Evolutionary conservation across 2,888 invertebrate genomes (phyloP), one percentile per base, ranked within the genome.

Genomic region (Ophion obscuratus): DNA sequence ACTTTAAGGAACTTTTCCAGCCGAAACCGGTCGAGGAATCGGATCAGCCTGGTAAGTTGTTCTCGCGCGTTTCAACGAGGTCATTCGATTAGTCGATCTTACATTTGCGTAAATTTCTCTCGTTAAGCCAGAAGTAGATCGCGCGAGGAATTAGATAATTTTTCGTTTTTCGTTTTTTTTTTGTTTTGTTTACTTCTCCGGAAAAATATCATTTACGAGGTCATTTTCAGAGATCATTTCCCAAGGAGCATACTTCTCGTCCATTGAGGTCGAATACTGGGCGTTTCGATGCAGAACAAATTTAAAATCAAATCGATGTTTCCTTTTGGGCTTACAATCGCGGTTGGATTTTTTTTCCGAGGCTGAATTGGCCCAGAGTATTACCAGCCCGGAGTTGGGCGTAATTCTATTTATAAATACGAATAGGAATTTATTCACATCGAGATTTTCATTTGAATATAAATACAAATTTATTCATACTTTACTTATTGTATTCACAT

Each of bases 1-100:
- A 99, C 94, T 99, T 98, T 95, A 98, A 97, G 93, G 97, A 98
- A 91, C 96, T 99, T 78, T 99, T 99, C 94, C 97, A 97, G 85
- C 98, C 98, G 14, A 98, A 98, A 94, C 97, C 96, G 1, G 97
- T 98, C 4, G 96, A 97, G 90, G 97, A 96, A 47, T 96, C 96
- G 67, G 95, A 94, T 90, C 94, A 96, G 88, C 95, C 96, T 90
- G 95, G 96, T 94, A 96, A 96, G 95, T 95, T n/a, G 20, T 61
- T 20, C 36, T 62, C 53, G 40, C 20, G 9, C 66, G 36, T 57
- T 36, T 57, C 2, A 61, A 70, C 70, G 53, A 44, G 61, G 47
- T 47, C 68, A 62, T 59, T 59, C 68, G 68, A 61, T 78, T 76
- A 62, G 59, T 53, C 71, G 11, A 20, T 31, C 40, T 27, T 57